Evolutionary conservation across 1,140 invertebrate species (phyloP).

Genomic region (Drusus annulatus): DNA sequence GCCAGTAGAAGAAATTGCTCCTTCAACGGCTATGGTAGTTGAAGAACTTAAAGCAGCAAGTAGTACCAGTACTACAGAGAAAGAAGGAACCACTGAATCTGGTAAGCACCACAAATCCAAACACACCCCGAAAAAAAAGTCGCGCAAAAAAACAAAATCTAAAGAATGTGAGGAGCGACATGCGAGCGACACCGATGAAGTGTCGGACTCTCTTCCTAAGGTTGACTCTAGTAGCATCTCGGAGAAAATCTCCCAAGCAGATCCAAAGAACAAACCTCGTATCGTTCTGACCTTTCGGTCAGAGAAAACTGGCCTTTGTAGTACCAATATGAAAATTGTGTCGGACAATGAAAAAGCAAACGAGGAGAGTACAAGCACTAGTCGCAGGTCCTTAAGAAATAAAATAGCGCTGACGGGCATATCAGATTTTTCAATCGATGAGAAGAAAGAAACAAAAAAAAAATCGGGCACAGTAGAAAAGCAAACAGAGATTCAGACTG

Average conservation of each 20-base stretch:
- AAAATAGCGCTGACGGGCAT: constrained; percentile 5
- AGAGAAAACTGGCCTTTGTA: constrained; percentile 68
- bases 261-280: constrained; percentile 63
- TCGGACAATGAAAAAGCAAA: constrained; percentile 65
- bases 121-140: constrained; percentile 40
- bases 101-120: constrained; percentile 39
- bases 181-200: constrained; percentile 20
- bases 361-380: constrained; percentile 60
- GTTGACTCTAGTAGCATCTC: constrained; percentile 46
- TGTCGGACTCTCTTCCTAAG: constrained; percentile 4
- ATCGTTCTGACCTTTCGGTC: constrained; percentile 70
- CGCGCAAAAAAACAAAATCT: constrained; percentile 43
- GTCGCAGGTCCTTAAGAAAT: constrained; percentile 41
- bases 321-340: constrained; percentile 69
- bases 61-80: neutral
- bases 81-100: constrained; percentile 8
- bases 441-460: constrained; percentile 3
- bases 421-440: neutral
- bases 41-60: neutral
- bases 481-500: neutral
- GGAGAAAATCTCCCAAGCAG: neutral
- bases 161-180: constrained; percentile 39
- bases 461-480: constrained; percentile 9
- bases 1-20: neutral
- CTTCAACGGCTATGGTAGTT: neutral